phyloP scores from a whole-genome alignment of 2,113 vertebrate species.

The Chlorodrepanis virens region DNA sequence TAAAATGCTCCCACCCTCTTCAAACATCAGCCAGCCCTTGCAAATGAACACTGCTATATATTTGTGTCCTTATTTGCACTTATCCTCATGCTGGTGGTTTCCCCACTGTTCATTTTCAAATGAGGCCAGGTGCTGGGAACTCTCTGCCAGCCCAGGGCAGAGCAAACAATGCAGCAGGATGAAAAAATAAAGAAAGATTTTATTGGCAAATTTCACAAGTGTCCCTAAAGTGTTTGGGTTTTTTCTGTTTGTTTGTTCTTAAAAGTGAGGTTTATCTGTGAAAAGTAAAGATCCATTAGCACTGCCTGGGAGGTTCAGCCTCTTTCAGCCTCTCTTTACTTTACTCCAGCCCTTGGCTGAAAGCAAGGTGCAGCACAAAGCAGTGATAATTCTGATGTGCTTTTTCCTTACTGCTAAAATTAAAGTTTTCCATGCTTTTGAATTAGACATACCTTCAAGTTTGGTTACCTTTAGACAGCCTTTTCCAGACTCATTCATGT shows the following conservation, averaged over 20 bases:
- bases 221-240: not conserved
- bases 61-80: not conserved
- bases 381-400: fast-evolving
- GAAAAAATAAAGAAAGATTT: not conserved
- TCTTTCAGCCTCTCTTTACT: not conserved
- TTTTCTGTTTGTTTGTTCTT: not conserved
- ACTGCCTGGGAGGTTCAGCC: not conserved
- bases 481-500: not conserved
- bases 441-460: not conserved
- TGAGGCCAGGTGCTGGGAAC: not conserved
- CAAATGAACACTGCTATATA: fast-evolving
- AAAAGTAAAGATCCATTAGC: not conserved
- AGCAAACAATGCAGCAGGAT: not conserved
- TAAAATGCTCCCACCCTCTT: not conserved
- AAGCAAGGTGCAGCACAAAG: not conserved
- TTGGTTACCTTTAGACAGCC: not conserved
- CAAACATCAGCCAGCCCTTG: not conserved
- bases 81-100: not conserved
- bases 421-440: not conserved
- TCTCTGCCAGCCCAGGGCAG: not conserved
- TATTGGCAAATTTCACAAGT: not conserved
- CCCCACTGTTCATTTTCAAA: not conserved
- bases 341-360: not conserved
- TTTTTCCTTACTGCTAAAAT: not conserved
- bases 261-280: not conserved